Evolutionary conservation across 1,140 invertebrate genomes (phyloP), one percentile per base, ranked within the genome.

Genomic region (Papilio xuthus): DNA sequence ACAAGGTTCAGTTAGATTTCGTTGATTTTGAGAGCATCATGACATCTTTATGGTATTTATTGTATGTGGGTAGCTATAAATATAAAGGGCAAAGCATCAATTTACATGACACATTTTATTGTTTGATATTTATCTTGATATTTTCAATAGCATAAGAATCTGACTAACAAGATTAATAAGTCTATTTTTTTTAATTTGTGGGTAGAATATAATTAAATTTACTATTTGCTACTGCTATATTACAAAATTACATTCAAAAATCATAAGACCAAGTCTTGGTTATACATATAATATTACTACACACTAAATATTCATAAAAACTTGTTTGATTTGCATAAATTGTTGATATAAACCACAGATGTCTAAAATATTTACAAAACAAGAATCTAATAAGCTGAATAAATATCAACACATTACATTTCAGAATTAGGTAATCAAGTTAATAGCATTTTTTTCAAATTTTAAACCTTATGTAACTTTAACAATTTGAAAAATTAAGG

Each of bases 241-340:
- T n/a, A n/a, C n/a, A 20, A 60, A 60, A 60, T 13, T 60, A 60
- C 12, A 28, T 67, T 67, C 13, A 67, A 67, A 67, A 26, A 67
- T 28, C 12, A 28, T 67, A 15, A 32, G 12, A 67, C 15, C 26
- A 28, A 28, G 26, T 23, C 60, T 28, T 67, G 26, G 12, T 28
- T 67, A 67, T 67, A 2, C 15, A 67, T 67, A 28, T 12, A 67
- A 67, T 18, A 50, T 67, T 26, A 50, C 42, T 47, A 73, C 44
- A 23, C 26, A 70, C 44, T 26, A 28, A 50, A 73, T 28, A 73
- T 73, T 47, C 71, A 73, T 50, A 15, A 12, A 15, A 73, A 73
- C 71, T 18, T 13, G 71, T 73, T 73, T 73, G 20, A 47, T 73
- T 73, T 73, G 4, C 71, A 73, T 73, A 73, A 15, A 28, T 13